Evolutionary conservation across 2,113 vertebrate species (phyloP).

Genomic region (Chaenocephalus aceratus): DNA sequence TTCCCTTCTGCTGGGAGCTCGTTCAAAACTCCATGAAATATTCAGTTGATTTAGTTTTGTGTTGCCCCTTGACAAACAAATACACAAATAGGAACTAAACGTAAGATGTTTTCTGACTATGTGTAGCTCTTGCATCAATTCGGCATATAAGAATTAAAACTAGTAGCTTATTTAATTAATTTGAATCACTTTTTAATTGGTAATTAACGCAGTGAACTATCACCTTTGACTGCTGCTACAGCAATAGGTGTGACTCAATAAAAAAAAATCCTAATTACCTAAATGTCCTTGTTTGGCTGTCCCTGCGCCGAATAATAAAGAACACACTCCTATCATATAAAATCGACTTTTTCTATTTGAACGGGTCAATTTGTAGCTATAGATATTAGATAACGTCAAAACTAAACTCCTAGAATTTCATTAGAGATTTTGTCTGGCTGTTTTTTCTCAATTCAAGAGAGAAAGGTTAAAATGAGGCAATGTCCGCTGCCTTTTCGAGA

Average conservation of each 20-base stretch:
- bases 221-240: neutral
- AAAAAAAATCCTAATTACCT: neutral
- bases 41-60: neutral
- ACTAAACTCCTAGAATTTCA: neutral
- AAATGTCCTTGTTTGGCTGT: neutral
- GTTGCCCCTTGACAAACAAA: neutral
- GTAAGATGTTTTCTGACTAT: neutral
- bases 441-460: neutral
- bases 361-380: neutral
- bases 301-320: neutral
- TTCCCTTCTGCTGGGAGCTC: neutral
- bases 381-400: neutral
- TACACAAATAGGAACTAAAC: neutral
- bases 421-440: neutral
- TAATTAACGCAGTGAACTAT: neutral
- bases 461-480: neutral
- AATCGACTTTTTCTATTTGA: neutral
- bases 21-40: neutral
- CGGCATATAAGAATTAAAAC: no score
- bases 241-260: neutral
- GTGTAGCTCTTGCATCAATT: rapidly evolving
- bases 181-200: neutral
- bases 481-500: neutral
- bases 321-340: neutral
- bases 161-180: neutral